Evolutionary conservation across 2,797 vertebrate species (phyloP), one percentile per base, ranked within the genome.

Genomic region (Pipistrellus kuhlii): DNA sequence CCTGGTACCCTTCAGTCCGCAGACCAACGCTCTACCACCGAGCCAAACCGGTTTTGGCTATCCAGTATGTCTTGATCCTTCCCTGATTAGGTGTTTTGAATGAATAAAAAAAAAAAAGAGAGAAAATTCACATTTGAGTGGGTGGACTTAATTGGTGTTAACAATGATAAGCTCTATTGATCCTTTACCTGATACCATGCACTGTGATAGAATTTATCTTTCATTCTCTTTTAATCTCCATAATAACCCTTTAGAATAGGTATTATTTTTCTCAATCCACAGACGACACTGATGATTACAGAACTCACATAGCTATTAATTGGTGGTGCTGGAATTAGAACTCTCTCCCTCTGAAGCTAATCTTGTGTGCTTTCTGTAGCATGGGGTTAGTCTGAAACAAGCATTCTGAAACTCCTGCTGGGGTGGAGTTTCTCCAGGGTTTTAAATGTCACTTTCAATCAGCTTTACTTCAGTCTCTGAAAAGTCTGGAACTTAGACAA

Each of bases 401-500:
- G 25, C 88, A 64, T 32, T 46, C 78, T 86, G 46, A 55, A 91
- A 32, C 38, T 62, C 21, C 13, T 48, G 35, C 23, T 53, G 8
- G 27, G 27, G 51, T 78, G 59, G 53, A 11, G 48, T 85, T 88
- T 91, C 57, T 73, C 23, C 12, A 30, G 48, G 68, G 17, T 71
- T 93, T 90, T 51, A 91, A 94, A 77, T 30, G 21, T 41, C 1
- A 13, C 44, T 93, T 69, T 89, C 48, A 87, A 17, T 72, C 23
- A 93, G 4, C 12, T 88, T 14, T 64, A 85, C 13, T 46, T n/a
- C 20, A 80, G 14, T 5, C 38, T 93, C 86, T 85, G 62, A 75
- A 92, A 94, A 93, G 18, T 78, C 35, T 69, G 72, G 27, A 77
- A 18, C 95, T 88, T 78, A 91, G 17, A 80, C 53, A 82, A 15